phyloP scores from a whole-genome alignment of 1,140 invertebrate species.

The Aphaenogaster rudis region DNA sequence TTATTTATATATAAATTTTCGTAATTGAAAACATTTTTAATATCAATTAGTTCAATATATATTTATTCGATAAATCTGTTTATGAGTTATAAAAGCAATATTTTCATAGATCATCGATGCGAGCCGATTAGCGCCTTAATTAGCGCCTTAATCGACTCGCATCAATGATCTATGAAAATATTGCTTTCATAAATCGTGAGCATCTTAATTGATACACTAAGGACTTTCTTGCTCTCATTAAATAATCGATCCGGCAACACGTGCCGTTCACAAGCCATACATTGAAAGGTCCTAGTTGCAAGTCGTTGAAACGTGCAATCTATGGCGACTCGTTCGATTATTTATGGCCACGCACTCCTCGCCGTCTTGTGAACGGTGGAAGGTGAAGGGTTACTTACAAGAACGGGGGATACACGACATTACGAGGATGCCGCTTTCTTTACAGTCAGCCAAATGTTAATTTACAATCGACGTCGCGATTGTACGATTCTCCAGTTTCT shows the following conservation, averaged over 20 bases:
- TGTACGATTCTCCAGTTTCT: not conserved
- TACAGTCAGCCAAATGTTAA: conserved; percentile 13
- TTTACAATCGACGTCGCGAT: not conserved
- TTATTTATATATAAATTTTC: not conserved
- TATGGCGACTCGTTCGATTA: conserved; percentile 83
- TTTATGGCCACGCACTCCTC: conserved; percentile 82
- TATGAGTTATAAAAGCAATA: not conserved
- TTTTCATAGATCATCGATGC: not conserved
- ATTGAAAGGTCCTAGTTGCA: conserved; percentile 14
- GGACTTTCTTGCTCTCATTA: not conserved
- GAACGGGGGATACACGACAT: conserved; percentile 10
- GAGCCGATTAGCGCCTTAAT: too few species aligned
- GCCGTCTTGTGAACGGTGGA: conserved; percentile 45
- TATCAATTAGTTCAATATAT: not conserved
- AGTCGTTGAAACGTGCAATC: conserved; percentile 61
- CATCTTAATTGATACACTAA: not conserved
- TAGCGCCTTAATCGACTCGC: not conserved
- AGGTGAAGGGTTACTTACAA: conserved; percentile 49
- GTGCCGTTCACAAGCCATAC: conserved; percentile 5
- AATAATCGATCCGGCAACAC: conserved; percentile 28
- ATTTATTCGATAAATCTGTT: not conserved
- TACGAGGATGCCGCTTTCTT: conserved; percentile 35
- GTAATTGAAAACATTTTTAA: not conserved
- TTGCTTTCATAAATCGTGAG: not conserved
- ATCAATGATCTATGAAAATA: not conserved